Percentiles rank a stretch among this genome's conserved stretches.
Evolutionary conservation across 2,113 vertebrate species (phyloP).

Genomic region (Leptobrachium ailaonicum): DNA sequence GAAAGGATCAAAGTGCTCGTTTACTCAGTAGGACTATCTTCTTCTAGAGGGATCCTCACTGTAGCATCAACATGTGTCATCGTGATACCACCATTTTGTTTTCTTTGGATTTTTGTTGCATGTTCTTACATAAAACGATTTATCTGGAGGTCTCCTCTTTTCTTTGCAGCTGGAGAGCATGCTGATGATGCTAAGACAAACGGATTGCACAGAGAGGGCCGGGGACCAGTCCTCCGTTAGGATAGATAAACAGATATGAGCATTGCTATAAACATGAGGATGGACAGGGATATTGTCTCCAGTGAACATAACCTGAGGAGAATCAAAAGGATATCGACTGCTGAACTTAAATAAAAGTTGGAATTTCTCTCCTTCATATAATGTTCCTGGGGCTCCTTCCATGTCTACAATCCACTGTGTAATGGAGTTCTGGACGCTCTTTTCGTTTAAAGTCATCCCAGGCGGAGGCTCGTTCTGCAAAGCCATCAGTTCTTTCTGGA

Average conservation of each 20-base stretch:
- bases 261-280: slow-evolving; percentile 99
- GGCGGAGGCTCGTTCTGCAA: slow-evolving; percentile 97
- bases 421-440: slow-evolving; percentile 97
- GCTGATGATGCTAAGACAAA: slow-evolving; percentile 99
- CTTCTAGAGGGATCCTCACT: slow-evolving; percentile 82
- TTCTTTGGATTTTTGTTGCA: slow-evolving; percentile 99
- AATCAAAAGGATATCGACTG: slow-evolving; percentile 98
- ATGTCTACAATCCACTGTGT: slow-evolving; percentile 99
- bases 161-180: slow-evolving; percentile 99
- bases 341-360: slow-evolving; percentile 99
- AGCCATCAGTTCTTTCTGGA: slow-evolving; percentile 97
- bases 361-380: slow-evolving; percentile 99
- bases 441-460: slow-evolving; percentile 97
- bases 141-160: slow-evolving; percentile 98
- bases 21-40: slow-evolving; percentile 97
- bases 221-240: slow-evolving; percentile 99
- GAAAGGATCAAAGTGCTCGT: slow-evolving; percentile 98
- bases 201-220: slow-evolving; percentile 97
- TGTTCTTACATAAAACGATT: slow-evolving; percentile 99
- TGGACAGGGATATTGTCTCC: slow-evolving; percentile 98
- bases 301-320: slow-evolving; percentile 99
- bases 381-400: slow-evolving; percentile 95
- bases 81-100: slow-evolving; percentile 99
- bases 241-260: slow-evolving; percentile 99
- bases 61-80: slow-evolving; percentile 97